Conservation (phyloP, 2,888 invertebrate species). For the Chrysolina americana region DNA sequence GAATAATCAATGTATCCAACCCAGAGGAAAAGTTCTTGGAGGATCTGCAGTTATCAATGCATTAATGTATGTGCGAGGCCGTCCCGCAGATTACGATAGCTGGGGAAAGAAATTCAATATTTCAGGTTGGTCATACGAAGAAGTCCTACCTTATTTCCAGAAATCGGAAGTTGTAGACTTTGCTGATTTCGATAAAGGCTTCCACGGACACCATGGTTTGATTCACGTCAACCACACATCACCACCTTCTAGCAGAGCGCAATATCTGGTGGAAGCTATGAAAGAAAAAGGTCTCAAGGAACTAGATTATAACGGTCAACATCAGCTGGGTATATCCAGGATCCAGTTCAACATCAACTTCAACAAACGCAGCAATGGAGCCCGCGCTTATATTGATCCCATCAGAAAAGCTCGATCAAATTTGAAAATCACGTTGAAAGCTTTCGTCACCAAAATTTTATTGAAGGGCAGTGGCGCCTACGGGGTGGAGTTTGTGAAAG, state of each 20-base stretch:
- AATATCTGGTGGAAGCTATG: slow-evolving; percentile 67
- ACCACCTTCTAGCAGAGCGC: slow-evolving; percentile 8
- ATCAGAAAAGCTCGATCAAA: slow-evolving; percentile 37
- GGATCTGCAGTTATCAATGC: slow-evolving; percentile 84
- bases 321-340: slow-evolving; percentile 29
- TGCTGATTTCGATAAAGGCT: slow-evolving; percentile 25
- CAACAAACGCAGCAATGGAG: slow-evolving; percentile 30
- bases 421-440: slow-evolving; percentile 72
- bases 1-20: slow-evolving; percentile 62
- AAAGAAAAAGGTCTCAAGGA: slow-evolving; percentile 62
- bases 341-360: slow-evolving; percentile 39
- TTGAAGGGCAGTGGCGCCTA: slow-evolving; percentile 21
- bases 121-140: slow-evolving; percentile 79
- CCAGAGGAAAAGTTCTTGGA: slow-evolving; percentile 82
- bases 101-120: slow-evolving; percentile 79
- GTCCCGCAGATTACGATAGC: slow-evolving; percentile 76
- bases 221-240: slow-evolving; percentile 64
- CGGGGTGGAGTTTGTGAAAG: slow-evolving; percentile 62
- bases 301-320: slow-evolving; percentile 37
- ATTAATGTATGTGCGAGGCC: slow-evolving; percentile 82
- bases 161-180: slow-evolving; percentile 75
- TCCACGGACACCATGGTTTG: slow-evolving; percentile 70
- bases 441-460: slow-evolving; percentile 60
- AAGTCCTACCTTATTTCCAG: slow-evolving; percentile 81
- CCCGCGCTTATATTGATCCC: slow-evolving; percentile 34